Conservation (phyloP, 1,140 invertebrate genomes). For the Dinoponera quadriceps region DNA sequence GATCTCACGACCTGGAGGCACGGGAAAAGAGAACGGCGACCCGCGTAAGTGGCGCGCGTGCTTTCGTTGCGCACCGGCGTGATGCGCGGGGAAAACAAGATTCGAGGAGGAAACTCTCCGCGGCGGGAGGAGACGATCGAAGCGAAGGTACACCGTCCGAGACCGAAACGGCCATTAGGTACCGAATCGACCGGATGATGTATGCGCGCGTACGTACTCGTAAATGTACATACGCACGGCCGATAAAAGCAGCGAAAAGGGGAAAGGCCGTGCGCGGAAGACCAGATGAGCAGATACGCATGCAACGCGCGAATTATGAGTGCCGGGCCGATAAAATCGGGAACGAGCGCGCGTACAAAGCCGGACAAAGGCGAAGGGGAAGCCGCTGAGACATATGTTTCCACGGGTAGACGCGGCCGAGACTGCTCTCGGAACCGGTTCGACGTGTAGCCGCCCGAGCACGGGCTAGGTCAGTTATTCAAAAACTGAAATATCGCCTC, state of each 20-base stretch:
- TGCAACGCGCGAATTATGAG: conserved; percentile 66
- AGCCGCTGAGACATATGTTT: conserved; percentile 70
- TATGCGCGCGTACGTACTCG: conserved; percentile 25
- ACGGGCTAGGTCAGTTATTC: conserved; percentile 82
- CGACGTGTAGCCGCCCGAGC: conserved; percentile 59
- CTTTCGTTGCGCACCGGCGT: conserved; percentile 21
- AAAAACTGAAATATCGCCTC: conserved; percentile 80
- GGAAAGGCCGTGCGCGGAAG: conserved; percentile 22
- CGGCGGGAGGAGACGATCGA: conserved; percentile 23
- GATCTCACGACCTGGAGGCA: background rate
- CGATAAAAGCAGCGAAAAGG: conserved; percentile 56
- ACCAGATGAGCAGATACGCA: conserved; percentile 61
- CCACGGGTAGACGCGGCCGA: conserved; percentile 69
- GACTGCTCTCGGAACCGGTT: conserved; percentile 80
- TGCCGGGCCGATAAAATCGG: conserved; percentile 57
- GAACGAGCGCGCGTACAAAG: conserved; percentile 42
- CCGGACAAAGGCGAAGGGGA: conserved; percentile 46
- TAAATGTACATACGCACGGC: background rate
- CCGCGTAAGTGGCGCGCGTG: conserved; percentile 11
- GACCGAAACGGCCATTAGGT: conserved; percentile 59
- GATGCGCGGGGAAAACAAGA: conserved; percentile 13
- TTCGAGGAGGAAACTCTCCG: conserved; percentile 9
- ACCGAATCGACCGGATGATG: conserved; percentile 59
- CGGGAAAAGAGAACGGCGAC: background rate
- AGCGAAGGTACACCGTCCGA: conserved; percentile 48